Percentiles rank a stretch among this genome's conserved stretches.
Evolutionary conservation across 2,113 vertebrate genomes (phyloP).

Genomic region (Oncorhynchus nerka): DNA sequence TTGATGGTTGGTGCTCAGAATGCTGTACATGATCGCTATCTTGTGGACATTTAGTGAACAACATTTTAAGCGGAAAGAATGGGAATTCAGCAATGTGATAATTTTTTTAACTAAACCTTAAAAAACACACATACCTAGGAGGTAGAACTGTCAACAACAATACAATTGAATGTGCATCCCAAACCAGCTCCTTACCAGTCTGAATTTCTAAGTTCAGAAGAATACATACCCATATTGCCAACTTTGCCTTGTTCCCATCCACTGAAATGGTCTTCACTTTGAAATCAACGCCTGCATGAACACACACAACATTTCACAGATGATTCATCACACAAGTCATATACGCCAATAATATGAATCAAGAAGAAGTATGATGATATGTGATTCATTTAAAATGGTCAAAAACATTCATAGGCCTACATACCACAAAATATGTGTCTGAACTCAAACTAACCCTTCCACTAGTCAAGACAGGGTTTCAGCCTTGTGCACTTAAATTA

Average conservation of each 20-base stretch:
- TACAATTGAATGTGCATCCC: not conserved
- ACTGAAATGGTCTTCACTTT: constrained; percentile 96
- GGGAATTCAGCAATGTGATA: too few relatives aligned
- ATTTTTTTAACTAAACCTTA: too few relatives aligned
- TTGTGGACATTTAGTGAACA: constrained; percentile 41
- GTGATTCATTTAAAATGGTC: constrained; percentile 46
- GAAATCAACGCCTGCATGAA: constrained; percentile 88
- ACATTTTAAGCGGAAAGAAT: not conserved
- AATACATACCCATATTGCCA: constrained; percentile 91
- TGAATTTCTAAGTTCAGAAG: not conserved
- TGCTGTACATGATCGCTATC: constrained; percentile 54
- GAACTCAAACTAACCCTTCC: constrained; percentile 43
- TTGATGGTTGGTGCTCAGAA: not conserved
- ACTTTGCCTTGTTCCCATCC: constrained; percentile 93
- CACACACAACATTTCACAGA: constrained; percentile 5
- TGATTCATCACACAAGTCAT: not conserved
- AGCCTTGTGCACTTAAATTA: constrained; percentile 36
- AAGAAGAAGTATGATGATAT: not conserved
- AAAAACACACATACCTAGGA: too few relatives aligned
- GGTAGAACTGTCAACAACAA: too few relatives aligned
- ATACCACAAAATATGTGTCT: constrained; percentile 32
- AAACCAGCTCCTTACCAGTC: not conserved
- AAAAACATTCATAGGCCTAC: constrained; percentile 28
- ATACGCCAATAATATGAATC: not conserved
- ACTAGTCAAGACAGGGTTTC: constrained; percentile 21